A percentile compares a stretch with the other conserved stretches of the same genome.
These are phyloP conservation scores for Pyrrhura leucotis DNA, from an alignment of 2,797 vertebrate species.

Conservation along the genomic window DNA sequence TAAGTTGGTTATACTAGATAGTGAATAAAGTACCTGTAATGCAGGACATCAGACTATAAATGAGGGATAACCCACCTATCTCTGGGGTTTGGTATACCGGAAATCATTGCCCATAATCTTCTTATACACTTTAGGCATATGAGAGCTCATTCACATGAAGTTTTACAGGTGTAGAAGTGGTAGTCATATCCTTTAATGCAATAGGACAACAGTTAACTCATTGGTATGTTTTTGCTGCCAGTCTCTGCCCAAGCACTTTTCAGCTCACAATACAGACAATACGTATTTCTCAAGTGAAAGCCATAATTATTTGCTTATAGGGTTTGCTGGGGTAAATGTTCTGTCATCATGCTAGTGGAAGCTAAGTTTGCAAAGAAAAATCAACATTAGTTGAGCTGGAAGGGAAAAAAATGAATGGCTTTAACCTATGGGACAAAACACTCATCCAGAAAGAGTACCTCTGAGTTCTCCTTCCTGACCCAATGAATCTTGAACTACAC, in stretches of 20 bases:
- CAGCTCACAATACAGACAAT: background rate
- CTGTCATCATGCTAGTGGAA: background rate
- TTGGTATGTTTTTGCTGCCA: background rate
- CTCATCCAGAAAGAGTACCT: background rate
- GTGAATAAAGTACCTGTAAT: background rate
- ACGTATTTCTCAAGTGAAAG: background rate
- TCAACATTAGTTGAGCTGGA: background rate
- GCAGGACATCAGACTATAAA: background rate
- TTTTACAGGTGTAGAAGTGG: background rate
- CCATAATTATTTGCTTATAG: background rate
- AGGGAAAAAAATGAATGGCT: rapidly evolving
- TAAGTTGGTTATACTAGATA: background rate
- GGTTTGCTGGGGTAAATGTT: background rate
- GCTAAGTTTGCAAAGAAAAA: background rate
- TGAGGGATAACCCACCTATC: background rate
- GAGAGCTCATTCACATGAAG: background rate
- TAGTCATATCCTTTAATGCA: background rate
- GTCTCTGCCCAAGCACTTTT: background rate
- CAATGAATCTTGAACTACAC: background rate
- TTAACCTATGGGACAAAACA: background rate
- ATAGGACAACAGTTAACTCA: background rate
- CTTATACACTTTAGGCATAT: background rate
- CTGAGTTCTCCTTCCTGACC: background rate
- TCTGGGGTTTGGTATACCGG: background rate
- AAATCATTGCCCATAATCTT: background rate